Percentiles rank a stretch among this genome's conserved stretches.
phyloP scores from a whole-genome alignment of 2,888 invertebrate species.

The Margaritifera margaritifera region DNA sequence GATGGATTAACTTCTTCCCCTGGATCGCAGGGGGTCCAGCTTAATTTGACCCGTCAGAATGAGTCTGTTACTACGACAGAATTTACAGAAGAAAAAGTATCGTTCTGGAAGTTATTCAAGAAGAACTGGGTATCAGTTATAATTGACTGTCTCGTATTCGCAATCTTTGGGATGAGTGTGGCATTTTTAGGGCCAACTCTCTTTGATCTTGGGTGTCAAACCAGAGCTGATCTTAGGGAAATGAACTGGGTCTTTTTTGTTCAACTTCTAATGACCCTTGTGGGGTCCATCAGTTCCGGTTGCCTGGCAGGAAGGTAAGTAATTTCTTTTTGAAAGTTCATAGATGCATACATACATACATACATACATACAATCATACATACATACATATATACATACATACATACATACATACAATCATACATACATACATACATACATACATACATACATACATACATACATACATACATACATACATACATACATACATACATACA shows the following conservation, averaged over 20 bases:
- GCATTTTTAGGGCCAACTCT: slow-evolving; percentile 75
- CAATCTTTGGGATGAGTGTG: slow-evolving; percentile 75
- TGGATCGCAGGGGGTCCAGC: too few species aligned
- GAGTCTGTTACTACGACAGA: too few species aligned
- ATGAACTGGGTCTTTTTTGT: slow-evolving; percentile 75
- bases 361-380: slow-evolving; percentile 6
- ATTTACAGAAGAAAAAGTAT: slow-evolving; percentile 43
- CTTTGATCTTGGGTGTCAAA: slow-evolving; percentile 74
- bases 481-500: slow-evolving; percentile 2
- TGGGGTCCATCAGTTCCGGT: slow-evolving; percentile 74
- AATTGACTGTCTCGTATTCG: slow-evolving; percentile 74
- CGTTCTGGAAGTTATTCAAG: slow-evolving; percentile 70
- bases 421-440: slow-evolving; percentile 1
- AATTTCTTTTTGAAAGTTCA: background rate
- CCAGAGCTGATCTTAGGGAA: slow-evolving; percentile 69
- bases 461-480: slow-evolving; percentile 4
- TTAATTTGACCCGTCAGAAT: too few species aligned
- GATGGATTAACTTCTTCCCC: too few species aligned
- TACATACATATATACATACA: slow-evolving; percentile 8
- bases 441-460: slow-evolving; percentile 7
- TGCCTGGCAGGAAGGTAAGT: slow-evolving; percentile 72
- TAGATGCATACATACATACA: slow-evolving; percentile 14
- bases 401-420: background rate
- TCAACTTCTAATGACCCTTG: slow-evolving; percentile 73
- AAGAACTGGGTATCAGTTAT: slow-evolving; percentile 71